Conservation (phyloP, 2,888 invertebrate genomes). For the Ormyrus pomaceus region DNA sequence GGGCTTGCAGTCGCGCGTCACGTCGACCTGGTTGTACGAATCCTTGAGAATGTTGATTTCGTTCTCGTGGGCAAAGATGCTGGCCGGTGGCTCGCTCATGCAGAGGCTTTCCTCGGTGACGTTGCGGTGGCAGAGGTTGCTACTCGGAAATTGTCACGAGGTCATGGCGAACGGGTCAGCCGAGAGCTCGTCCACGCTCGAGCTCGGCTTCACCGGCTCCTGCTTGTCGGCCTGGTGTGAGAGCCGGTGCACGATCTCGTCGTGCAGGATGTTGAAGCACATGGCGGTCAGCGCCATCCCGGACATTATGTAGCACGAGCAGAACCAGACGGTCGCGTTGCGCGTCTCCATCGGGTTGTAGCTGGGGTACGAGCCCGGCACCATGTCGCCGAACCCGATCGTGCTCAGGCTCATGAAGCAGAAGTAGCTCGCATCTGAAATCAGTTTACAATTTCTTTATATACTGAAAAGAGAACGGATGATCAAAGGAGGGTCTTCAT, state of each 20-base stretch:
- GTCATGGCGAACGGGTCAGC: slow-evolving; percentile 82
- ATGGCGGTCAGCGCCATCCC: slow-evolving; percentile 93
- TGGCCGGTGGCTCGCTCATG: slow-evolving; percentile 68
- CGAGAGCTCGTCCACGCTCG: slow-evolving; percentile 80
- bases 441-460: neutral
- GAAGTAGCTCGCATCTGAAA: slow-evolving; percentile 82
- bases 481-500: neutral
- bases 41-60: slow-evolving; percentile 74
- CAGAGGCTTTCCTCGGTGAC: slow-evolving; percentile 72
- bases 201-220: slow-evolving; percentile 80
- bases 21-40: slow-evolving; percentile 74
- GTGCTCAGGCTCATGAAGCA: slow-evolving; percentile 97
- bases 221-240: slow-evolving; percentile 79
- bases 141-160: slow-evolving; percentile 84
- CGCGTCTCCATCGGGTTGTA: slow-evolving; percentile 79
- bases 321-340: slow-evolving; percentile 89
- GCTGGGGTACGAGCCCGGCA: slow-evolving; percentile 83
- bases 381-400: slow-evolving; percentile 92
- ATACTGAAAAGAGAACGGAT: neutral
- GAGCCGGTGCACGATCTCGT: slow-evolving; percentile 90
- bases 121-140: slow-evolving; percentile 70
- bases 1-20: slow-evolving; percentile 73
- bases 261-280: slow-evolving; percentile 93
- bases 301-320: slow-evolving; percentile 90
- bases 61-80: slow-evolving; percentile 73